Percentiles rank a stretch among this genome's conserved stretches.
Evolutionary conservation across 2,113 vertebrate species (phyloP).

Genomic region (Sardina pilchardus): DNA sequence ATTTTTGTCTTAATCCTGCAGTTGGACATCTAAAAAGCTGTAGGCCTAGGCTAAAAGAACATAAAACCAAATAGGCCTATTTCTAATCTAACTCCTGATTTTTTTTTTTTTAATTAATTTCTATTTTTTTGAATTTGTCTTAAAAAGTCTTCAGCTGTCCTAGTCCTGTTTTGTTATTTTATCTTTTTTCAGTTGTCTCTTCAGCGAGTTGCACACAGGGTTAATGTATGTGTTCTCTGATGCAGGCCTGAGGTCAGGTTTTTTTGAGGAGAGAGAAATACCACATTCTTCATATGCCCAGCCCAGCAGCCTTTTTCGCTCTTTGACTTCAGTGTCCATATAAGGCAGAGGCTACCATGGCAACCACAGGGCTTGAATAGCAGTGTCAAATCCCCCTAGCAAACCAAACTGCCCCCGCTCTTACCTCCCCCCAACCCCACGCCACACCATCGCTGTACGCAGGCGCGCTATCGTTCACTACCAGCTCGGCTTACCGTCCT

Average conservation of each 20-base stretch:
- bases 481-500: slow-evolving; percentile 29
- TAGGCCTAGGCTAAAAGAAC: no score
- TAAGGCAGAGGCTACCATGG: slow-evolving; percentile 75
- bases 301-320: slow-evolving; percentile 69
- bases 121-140: no score
- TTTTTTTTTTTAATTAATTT: no score
- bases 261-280: slow-evolving; percentile 52
- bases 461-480: slow-evolving; percentile 23
- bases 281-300: slow-evolving; percentile 70
- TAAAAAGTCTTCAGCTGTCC: slow-evolving; percentile 6
- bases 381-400: slow-evolving; percentile 78
- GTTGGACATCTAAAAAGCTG: no score
- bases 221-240: slow-evolving; percentile 38
- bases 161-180: neutral
- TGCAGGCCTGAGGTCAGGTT: slow-evolving; percentile 44
- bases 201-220: slow-evolving; percentile 1
- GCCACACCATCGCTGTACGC: slow-evolving; percentile 26
- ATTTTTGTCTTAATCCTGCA: no score
- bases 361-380: slow-evolving; percentile 78
- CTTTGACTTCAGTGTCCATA: slow-evolving; percentile 79
- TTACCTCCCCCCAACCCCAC: slow-evolving; percentile 37
- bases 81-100: no score
- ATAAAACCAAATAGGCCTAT: no score
- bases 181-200: neutral
- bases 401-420: slow-evolving; percentile 48